phyloP scores from a whole-genome alignment of 2,888 invertebrate species.

The Rotaria socialis region DNA sequence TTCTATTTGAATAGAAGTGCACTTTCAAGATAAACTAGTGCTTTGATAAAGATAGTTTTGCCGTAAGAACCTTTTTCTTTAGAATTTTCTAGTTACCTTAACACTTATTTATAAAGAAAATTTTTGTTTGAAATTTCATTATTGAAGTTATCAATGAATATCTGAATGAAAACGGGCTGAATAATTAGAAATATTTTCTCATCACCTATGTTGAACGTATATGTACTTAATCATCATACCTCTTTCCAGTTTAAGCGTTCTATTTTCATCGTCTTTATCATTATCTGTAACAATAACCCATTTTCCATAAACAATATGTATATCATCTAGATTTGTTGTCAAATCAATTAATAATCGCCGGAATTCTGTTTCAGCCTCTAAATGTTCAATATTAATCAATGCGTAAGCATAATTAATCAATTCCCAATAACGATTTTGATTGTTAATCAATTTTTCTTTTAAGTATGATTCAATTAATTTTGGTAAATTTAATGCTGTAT shows the following conservation, averaged over 20 bases:
- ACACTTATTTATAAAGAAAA: too few relatives aligned
- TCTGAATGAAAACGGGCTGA: too few relatives aligned
- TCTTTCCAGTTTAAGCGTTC: background rate
- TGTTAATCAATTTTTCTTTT: constrained; percentile 21
- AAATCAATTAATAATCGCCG: constrained; percentile 19
- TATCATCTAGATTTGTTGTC: constrained; percentile 10
- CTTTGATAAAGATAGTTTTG: too few relatives aligned
- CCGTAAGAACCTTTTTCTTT: too few relatives aligned
- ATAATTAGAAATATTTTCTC: too few relatives aligned
- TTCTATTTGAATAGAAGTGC: too few relatives aligned
- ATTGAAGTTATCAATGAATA: too few relatives aligned
- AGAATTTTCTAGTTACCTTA: too few relatives aligned
- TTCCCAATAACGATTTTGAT: constrained; percentile 28
- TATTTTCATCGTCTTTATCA: background rate
- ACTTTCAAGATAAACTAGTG: too few relatives aligned
- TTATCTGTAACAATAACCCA: constrained; percentile 1
- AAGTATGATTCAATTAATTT: constrained; percentile 8
- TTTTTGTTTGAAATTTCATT: too few relatives aligned
- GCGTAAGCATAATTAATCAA: constrained; percentile 7
- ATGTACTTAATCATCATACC: background rate
- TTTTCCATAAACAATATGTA: constrained; percentile 30
- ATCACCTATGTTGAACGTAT: too few relatives aligned
- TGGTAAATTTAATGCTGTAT: constrained; percentile 16
- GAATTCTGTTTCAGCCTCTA: constrained; percentile 21
- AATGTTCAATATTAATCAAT: constrained; percentile 19